Evolutionary conservation across 2,797 vertebrate genomes (phyloP).

Genomic region (Scyliorhinus canicula): DNA sequence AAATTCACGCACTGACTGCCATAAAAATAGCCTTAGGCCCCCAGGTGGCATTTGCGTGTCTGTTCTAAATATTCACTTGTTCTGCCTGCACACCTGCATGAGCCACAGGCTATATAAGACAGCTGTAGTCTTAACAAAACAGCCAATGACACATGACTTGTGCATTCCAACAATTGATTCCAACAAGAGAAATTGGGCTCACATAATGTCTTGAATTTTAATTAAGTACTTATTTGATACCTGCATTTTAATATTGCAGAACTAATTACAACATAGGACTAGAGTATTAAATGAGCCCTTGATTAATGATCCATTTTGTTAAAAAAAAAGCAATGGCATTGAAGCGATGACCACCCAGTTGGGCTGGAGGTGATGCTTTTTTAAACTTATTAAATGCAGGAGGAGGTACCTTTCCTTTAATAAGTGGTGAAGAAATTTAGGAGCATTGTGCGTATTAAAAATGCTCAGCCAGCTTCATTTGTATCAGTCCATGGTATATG

Average conservation of each 20-base stretch:
- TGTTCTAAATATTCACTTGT: constrained; percentile 15
- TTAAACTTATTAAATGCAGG: background rate
- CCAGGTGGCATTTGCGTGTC: constrained; percentile 3
- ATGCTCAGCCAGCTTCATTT: background rate
- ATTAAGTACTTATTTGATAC: background rate
- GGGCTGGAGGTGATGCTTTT: background rate
- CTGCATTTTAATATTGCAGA: background rate
- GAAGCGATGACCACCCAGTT: background rate
- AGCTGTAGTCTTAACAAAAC: constrained; percentile 5
- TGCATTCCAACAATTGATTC: background rate
- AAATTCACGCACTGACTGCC: background rate
- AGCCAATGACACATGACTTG: background rate
- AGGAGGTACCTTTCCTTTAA: background rate
- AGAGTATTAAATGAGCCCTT: background rate
- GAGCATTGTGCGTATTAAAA: background rate
- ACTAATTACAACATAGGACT: background rate
- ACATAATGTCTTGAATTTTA: background rate
- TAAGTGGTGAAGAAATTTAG: background rate
- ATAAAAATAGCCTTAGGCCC: constrained; percentile 20
- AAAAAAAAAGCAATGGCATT: background rate
- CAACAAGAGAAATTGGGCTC: background rate
- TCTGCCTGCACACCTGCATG: constrained; percentile 11
- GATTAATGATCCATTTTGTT: background rate
- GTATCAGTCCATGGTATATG: background rate
- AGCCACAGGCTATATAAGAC: constrained; percentile 24